These are phyloP conservation scores for Liodrosophila aerea DNA, from an alignment of 2,888 invertebrate species.

Conservation along the genomic window DNA sequence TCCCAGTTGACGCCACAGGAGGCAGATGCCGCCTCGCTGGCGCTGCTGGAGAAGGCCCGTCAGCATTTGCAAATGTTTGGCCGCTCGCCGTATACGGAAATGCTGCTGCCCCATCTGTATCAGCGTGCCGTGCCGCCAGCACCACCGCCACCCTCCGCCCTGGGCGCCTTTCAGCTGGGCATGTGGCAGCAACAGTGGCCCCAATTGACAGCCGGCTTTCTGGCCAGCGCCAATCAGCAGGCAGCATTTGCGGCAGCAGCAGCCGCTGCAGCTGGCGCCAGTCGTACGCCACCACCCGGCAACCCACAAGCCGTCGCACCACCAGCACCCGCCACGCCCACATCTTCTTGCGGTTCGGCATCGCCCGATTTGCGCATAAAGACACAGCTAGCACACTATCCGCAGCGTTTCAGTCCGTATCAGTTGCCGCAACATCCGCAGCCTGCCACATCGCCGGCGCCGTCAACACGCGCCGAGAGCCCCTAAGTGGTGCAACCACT, in stretches of 20 bases:
- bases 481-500: constrained; percentile 39
- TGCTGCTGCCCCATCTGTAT: constrained; percentile 82
- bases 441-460: constrained; percentile 69
- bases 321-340: constrained; percentile 78
- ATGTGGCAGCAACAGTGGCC: constrained; percentile 83
- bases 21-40: constrained; percentile 82
- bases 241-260: constrained; percentile 78
- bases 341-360: constrained; percentile 82
- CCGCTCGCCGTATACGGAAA: constrained; percentile 82
- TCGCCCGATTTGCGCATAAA: constrained; percentile 82
- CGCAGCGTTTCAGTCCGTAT: constrained; percentile 80
- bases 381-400: constrained; percentile 77
- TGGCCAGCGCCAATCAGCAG: constrained; percentile 81
- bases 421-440: constrained; percentile 75
- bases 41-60: constrained; percentile 82
- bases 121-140: constrained; percentile 78
- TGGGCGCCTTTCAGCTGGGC: constrained; percentile 82
- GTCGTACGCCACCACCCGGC: constrained; percentile 73
- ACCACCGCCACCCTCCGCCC: constrained; percentile 56
- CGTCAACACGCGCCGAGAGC: constrained; percentile 62
- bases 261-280: constrained; percentile 72
- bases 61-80: constrained; percentile 83
- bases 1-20: constrained; percentile 82
- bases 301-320: constrained; percentile 39
- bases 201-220: constrained; percentile 82